Base-by-base conservation (phyloP, 2,888 invertebrate species). In the Ophonus ardosiacus region DNA sequence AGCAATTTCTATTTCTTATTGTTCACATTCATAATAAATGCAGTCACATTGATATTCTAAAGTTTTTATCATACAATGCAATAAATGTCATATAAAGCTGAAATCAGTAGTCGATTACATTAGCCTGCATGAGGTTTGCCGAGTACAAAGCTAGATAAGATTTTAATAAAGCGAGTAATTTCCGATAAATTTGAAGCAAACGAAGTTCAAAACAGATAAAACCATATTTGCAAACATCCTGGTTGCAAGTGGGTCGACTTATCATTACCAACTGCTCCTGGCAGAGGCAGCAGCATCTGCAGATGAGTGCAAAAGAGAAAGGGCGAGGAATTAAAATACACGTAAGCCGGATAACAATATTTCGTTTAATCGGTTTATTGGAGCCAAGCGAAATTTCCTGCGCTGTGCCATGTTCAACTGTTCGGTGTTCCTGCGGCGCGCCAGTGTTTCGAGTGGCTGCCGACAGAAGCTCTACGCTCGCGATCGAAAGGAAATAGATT, bases 321-420 rank as follows among this genome's bases (percentile, higher is more conserved):
- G 31, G 7, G 24, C 13, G 38, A 68, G n/a, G 68, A 68, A 68
- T 68, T 68, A 68, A 68, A 68, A 68, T 68, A 68, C 68, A 68
- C 68, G 68, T 68, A 68, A 68, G 68, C 68, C 76, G 51, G 18
- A 51, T 76, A 76, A 76, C 76, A 76, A 76, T 76, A 76, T 76
- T 76, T 51, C 76, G 51, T 76, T 76, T 76, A 76, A 76, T 76
- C 76, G 76, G 76, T 76, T 76, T 76, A 76, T 76, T 76, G 76
- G 76, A 76, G 76, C 76, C 56, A 51, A 76, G 51, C 76, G 76
- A n/a, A 76, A 76, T 76, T 51, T 76, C 76, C 76, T 76, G 76
- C 18, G 51, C n/a, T 76, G 51, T 8, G 51, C 24, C 51, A 38
- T 68, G 31, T 38, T 68, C 68, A 31, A 63, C 63, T 63, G 63